phyloP scores from a whole-genome alignment of 1,140 invertebrate genomes.

The Penaeus chinensis region DNA sequence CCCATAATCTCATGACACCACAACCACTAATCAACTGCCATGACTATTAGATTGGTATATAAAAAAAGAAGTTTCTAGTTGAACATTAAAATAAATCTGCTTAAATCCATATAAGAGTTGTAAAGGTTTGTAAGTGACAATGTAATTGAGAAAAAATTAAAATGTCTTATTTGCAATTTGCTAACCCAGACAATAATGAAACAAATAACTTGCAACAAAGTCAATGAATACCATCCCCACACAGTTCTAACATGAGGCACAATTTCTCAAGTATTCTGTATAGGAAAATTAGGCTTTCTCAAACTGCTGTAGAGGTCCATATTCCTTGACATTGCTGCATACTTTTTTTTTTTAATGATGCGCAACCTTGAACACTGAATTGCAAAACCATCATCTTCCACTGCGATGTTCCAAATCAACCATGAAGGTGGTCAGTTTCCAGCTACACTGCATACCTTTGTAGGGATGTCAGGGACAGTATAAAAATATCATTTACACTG shows the following conservation, averaged over 20 bases:
- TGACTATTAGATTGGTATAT: constrained; percentile 54
- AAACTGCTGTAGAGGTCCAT: constrained; percentile 42
- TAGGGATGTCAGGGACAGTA: constrained; percentile 60
- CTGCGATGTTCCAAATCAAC: constrained; percentile 58
- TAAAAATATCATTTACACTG: constrained; percentile 63
- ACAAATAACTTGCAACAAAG: constrained; percentile 32
- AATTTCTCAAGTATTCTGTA: constrained; percentile 54
- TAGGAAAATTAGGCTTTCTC: constrained; percentile 58
- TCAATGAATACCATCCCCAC: constrained; percentile 49
- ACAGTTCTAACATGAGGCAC: constrained; percentile 54
- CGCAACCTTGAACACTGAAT: background rate
- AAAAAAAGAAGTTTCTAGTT: constrained; percentile 32
- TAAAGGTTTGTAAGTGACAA: constrained; percentile 26
- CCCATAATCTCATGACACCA: constrained; percentile 54
- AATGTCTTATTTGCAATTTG: constrained; percentile 21
- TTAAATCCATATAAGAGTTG: constrained; percentile 37
- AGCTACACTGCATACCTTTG: constrained; percentile 57
- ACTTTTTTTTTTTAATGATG: background rate
- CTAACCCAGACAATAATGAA: constrained; percentile 35
- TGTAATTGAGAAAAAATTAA: constrained; percentile 30
- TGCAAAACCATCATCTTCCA: constrained; percentile 14
- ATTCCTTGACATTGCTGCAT: constrained; percentile 43
- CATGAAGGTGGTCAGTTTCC: constrained; percentile 44
- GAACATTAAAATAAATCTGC: constrained; percentile 36
- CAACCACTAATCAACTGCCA: constrained; percentile 57